These are phyloP conservation scores for Dolichomitus sp. DNA, from an alignment of 2,888 invertebrate species.

Conservation along the genomic window DNA sequence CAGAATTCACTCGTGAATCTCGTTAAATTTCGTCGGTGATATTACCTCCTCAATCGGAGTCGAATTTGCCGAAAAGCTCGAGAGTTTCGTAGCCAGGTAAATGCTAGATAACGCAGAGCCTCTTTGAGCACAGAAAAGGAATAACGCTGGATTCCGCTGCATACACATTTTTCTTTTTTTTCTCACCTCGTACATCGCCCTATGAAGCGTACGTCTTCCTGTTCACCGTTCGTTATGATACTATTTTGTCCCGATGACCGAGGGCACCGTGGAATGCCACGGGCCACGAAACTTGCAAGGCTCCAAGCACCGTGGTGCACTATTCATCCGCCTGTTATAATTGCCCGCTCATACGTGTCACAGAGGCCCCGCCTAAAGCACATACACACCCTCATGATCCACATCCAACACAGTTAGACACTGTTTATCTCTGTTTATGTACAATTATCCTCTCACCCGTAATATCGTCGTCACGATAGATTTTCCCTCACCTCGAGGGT, in stretches of 20 bases:
- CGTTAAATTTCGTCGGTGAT: background rate
- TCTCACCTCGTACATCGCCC: conserved; percentile 63
- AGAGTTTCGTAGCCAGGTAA: conserved; percentile 4
- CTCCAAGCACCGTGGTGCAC: conserved; percentile 65
- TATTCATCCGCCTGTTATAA: conserved; percentile 62
- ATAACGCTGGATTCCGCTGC: conserved; percentile 58
- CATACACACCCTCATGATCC: conserved; percentile 17
- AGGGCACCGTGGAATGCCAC: conserved; percentile 13
- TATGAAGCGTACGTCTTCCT: conserved; percentile 47
- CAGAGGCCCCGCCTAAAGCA: conserved; percentile 44
- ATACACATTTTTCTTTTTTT: conserved; percentile 65
- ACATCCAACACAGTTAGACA: conserved; percentile 5
- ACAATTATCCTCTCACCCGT: conserved; percentile 42
- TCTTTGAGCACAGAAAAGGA: conserved; percentile 41
- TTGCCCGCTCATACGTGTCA: conserved; percentile 64
- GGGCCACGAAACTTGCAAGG: conserved; percentile 51
- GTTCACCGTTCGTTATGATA: conserved; percentile 26
- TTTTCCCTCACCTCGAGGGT: background rate
- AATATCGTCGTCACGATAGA: conserved; percentile 31
- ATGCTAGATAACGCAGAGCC: background rate
- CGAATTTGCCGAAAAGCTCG: conserved; percentile 1
- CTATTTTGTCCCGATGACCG: conserved; percentile 14
- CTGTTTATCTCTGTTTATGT: conserved; percentile 20
- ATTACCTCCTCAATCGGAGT: background rate
- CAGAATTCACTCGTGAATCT: conserved; percentile 4